Evolutionary conservation across 2,797 vertebrate genomes (phyloP), one percentile per base, ranked within the genome.

Genomic region (Parambassis ranga): DNA sequence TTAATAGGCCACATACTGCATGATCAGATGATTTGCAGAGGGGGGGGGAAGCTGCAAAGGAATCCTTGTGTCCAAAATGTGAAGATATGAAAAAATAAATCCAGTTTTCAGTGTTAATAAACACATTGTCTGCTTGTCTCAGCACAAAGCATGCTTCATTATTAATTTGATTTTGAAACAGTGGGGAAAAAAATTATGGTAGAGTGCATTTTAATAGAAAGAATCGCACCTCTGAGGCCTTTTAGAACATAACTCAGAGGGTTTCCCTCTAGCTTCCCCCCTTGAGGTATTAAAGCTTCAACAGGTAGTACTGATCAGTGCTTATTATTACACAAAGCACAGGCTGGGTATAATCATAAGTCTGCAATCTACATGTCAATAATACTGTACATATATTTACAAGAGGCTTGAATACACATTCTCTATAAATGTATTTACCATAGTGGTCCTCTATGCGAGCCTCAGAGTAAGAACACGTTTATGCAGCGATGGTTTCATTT

Each of bases 311-410:
- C 44, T 71, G 38, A 58, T 55, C 47, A 32, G 31, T 63, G 65
- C 75, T 60, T 48, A 37, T 52, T 39, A 35, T 75, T 59, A 77
- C 46, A 58, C 36, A 26, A 69, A 59, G 49, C 46, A 70, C 49
- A 36, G 44, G 39, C 41, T 68, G 24, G 30, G 66, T 64, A 71
- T 62, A 26, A 67, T 52, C 15, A 38, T 24, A 62, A 2, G 10
- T 56, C 42, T 75, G 26, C 37, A 37, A 23, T 61, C 48, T 52
- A 50, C 33, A 60, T 41, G 57, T 70, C 64, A 68, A 76, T 81
- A 74, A 46, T 49, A 52, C 62, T 79, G 47, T 79, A 79, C 72
- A 83, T 62, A 51, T 2, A 74, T 80, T 66, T 69, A 82, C 71
- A 77, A 36, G 51, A 35, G 48, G 51, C 30, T 61, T 76, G 41